Evolutionary conservation across 92 coral and sea anemone species (phyloP).

Genomic region (Palythoa grandiflora): DNA sequence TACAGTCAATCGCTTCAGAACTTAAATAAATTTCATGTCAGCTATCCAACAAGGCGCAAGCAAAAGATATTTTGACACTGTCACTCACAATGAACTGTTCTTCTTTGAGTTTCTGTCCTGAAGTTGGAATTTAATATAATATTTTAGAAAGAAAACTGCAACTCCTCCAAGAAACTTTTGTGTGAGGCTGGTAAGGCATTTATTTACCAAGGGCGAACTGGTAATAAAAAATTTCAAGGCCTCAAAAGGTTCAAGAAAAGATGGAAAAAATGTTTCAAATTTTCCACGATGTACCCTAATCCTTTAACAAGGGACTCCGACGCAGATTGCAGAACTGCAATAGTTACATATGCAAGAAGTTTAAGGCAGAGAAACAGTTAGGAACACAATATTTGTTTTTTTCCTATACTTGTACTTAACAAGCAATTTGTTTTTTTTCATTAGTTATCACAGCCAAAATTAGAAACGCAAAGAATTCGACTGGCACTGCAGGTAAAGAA

Average conservation of each 20-base stretch:
- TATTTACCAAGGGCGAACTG: background rate
- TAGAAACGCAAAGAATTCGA: background rate
- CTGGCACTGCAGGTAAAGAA: background rate
- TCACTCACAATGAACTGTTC: background rate
- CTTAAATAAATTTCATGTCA: background rate
- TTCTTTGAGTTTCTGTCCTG: background rate
- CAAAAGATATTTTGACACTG: background rate
- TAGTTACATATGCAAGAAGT: background rate
- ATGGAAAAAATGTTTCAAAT: background rate
- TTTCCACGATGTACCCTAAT: background rate
- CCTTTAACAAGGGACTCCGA: background rate
- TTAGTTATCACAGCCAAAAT: background rate
- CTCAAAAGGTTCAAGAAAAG: background rate
- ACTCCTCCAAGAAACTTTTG: background rate
- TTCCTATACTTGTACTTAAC: background rate
- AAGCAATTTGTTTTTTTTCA: background rate
- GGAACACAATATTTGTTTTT: background rate
- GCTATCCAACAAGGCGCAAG: background rate
- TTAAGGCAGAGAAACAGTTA: background rate
- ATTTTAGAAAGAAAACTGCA: background rate
- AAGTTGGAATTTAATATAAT: background rate
- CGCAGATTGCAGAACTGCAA: constrained; percentile 22
- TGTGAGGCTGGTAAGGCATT: background rate
- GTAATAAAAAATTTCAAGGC: background rate
- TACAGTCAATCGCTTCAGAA: background rate